Conservation (phyloP, 2,888 invertebrate species). For the Xanthia icteritia region DNA sequence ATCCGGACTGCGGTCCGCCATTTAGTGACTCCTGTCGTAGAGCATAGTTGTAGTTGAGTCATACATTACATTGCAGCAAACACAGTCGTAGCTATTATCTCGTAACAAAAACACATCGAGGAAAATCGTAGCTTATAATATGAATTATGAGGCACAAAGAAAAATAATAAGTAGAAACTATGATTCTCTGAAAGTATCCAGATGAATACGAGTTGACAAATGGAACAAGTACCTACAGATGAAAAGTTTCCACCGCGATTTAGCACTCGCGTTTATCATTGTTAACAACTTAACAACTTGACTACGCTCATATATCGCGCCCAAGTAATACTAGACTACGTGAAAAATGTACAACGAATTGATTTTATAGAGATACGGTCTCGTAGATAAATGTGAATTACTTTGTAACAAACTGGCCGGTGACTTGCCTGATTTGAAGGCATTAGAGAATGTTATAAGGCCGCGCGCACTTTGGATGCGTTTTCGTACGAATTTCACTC, state of each 20-base stretch:
- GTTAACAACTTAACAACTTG: slow-evolving; percentile 37
- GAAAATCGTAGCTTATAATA: neutral
- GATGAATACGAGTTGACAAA: slow-evolving; percentile 12
- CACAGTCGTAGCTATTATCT: neutral
- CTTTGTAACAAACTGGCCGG: neutral
- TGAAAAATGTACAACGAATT: slow-evolving; percentile 10
- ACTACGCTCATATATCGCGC: slow-evolving; percentile 7
- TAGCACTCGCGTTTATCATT: slow-evolving; percentile 34
- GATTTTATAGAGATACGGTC: neutral
- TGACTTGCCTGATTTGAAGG: no score
- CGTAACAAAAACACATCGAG: neutral
- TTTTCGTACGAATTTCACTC: no score
- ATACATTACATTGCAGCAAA: neutral
- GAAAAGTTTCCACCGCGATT: slow-evolving; percentile 26
- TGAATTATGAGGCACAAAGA: neutral
- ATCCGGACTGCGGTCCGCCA: no score
- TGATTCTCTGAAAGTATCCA: slow-evolving; percentile 5
- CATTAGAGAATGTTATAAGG: neutral
- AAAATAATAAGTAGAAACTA: neutral
- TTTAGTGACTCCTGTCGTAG: no score
- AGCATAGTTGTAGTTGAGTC: neutral
- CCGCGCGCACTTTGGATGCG: no score
- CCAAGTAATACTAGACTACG: neutral
- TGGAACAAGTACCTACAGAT: slow-evolving; percentile 25
- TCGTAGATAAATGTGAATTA: neutral